Base-by-base conservation (phyloP, 2,113 vertebrate species). In the Porphyrio hochstetteri region DNA sequence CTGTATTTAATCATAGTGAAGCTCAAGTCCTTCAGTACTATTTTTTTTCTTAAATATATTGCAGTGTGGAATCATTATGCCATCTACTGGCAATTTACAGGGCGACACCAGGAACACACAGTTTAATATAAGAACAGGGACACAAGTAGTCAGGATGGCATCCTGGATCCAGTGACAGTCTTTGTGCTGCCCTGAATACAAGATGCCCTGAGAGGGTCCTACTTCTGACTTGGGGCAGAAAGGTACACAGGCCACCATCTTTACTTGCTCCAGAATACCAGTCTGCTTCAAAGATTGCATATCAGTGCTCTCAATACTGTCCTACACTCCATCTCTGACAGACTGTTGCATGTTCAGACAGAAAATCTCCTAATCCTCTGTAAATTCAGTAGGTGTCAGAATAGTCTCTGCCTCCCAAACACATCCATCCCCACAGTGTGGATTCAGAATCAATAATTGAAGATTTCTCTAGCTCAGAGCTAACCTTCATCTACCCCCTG, bases 81-180 rank as follows among this genome's bases (percentile, higher is more conserved):
- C 95, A 94, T 72, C 95, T 96, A 65, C 81, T 82, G 92, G 83
- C 78, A 63, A 35, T 88, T 50, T 46, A 11, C 31, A 75, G 60
- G 44, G 31, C 29, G 67, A 44, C 77, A 44, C 27, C 17, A 75
- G 31, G 76, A 67, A 52, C 2, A 0, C 36, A 48, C 23, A 0
- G 7, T 55, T 61, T 56, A 42, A 20, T 4, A 1, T n/a, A 50
- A 50, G 8, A 70, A 65, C 12, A 23, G 0, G 1, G 52, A 19
- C 17, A 38, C 59, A 72, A 67, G 11, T 46, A 35, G 2, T 52
- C 38, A 52, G 42, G 46, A 69, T 27, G 56, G 29, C 40, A 91
- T 50, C n/a, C 48, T 69, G 50, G 40, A 44, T 44, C 85, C 42
- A 81, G n/a, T 35, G 27, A 55, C 21, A 56, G 28, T 14, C 3